Base-by-base conservation (phyloP, 2,888 invertebrate genomes). In the Lycia hirtaria region DNA sequence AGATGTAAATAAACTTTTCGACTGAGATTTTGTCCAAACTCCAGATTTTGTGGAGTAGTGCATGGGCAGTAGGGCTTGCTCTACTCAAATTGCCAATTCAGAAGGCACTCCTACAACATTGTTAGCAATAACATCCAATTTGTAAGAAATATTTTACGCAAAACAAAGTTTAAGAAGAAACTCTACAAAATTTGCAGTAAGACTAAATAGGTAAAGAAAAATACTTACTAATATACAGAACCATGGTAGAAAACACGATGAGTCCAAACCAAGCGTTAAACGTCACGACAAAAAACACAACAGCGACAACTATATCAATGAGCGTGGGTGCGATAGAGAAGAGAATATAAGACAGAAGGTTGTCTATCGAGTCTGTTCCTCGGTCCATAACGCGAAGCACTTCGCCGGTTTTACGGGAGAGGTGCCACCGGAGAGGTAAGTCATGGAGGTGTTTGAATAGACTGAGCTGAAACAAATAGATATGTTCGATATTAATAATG, bases 211-310 rank as follows among this genome's bases (percentile, higher is more conserved):
- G n/a, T 15, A 47, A 41, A 44, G n/a, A 43, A 32, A 35, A 51
- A 33, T 59, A 93, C 95, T 94, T 90, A 98, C 98, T 93, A 72
- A 99, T 96, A 85, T 99, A 99, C 7, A 98, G 82, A 45, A 94
- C 83, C 99, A 99, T 99, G 1, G 99, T 98, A 5, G 94, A 77
- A 75, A 99, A 98, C 0, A 99, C 98, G 68, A 99, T 98, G 14
- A 99, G 85, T 0, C 98, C 99, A 84, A 99, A 99, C 96, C 98
- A 98, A 62, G 93, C 94, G 78, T 98, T 98, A 87, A 99, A 99
- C 9, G 94, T 94, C 2, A 94, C 93, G 12, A 98, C 91, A 76
- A 99, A 99, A 84, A 95, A 99, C 2, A 97, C 87, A 14, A 99
- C 95, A 1, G 99, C 99, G 1, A 99, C 94, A 0, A 98, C 41